Evolutionary conservation across 1,140 invertebrate genomes (phyloP).

Genomic region (Antheraea mylitta): DNA sequence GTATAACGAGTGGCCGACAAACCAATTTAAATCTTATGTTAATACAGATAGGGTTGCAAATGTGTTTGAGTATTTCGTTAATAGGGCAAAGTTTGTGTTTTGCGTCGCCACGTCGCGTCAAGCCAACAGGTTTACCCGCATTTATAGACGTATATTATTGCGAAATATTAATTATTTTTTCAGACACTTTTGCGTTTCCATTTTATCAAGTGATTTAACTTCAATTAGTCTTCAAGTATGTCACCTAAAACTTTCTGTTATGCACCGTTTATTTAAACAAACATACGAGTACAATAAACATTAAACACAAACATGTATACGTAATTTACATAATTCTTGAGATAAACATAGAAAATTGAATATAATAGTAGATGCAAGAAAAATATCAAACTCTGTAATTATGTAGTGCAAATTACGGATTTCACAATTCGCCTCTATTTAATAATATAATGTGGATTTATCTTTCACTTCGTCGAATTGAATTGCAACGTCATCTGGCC

Average conservation of each 20-base stretch:
- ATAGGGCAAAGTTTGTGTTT: too few relatives aligned
- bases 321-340: not conserved
- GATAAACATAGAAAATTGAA: not conserved
- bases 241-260: not conserved
- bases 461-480: too few relatives aligned
- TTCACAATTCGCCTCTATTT: not conserved
- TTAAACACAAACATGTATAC: not conserved
- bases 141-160: not conserved
- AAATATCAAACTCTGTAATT: not conserved
- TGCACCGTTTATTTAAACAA: not conserved
- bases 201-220: not conserved
- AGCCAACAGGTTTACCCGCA: too few relatives aligned
- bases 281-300: not conserved
- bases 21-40: too few relatives aligned
- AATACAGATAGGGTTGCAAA: too few relatives aligned
- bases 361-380: not conserved
- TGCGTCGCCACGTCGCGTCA: too few relatives aligned
- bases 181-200: not conserved
- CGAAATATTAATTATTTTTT: not conserved
- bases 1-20: too few relatives aligned
- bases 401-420: not conserved
- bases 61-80: too few relatives aligned
- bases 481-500: too few relatives aligned
- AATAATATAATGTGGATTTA: not conserved
- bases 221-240: not conserved